Evolutionary conservation across 1,140 invertebrate genomes (phyloP), one percentile per base, ranked within the genome.

Genomic region (Trinorchestia longiramus): DNA sequence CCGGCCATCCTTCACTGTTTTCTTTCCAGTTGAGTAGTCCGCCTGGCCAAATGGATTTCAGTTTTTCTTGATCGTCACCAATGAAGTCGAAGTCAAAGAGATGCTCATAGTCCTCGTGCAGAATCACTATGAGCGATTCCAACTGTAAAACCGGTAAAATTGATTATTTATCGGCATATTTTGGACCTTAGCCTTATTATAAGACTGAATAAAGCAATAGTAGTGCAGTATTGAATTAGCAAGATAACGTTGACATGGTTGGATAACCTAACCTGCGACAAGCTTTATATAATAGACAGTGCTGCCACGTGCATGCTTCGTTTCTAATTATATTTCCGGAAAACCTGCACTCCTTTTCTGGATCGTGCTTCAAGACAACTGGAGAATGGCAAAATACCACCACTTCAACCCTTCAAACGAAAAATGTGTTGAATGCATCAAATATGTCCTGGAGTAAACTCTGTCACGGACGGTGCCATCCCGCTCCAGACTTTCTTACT

Each of bases 1-100:
- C 94, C 36, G 95, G 62, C 87, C 62, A 95, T 43, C 95, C 94
- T 45, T 94, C 92, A 44, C 92, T 94, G 92, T 94, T 94, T 11
- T 42, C 43, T 15, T 47, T 44, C 92, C 92, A 94, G 92, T 94
- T 94, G 8, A 94, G 44, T n/a, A 94, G 43, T 23, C 92, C 92
- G 43, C 17, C 43, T 47, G 92, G 92, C 92, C 92, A 94, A 15
- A 94, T n/a, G 36, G 92, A 45, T 43, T 94, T 43, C 40, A 94
- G 92, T 23, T 45, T 40, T 47, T 45, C 92, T 44, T 28, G 1
- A 17, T 94, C 43, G 40, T 94, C 92, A 11, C 36, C 44, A 40
- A 42, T 43, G 88, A 43, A 42, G 41, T 42, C 11, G 11, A 91
- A 91, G 8, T 45, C 41, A 6, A 47, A 11, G 3, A 41, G 88